Evolutionary conservation across 2,797 vertebrate genomes (phyloP).

Genomic region (Scomberomorus guttatus): DNA sequence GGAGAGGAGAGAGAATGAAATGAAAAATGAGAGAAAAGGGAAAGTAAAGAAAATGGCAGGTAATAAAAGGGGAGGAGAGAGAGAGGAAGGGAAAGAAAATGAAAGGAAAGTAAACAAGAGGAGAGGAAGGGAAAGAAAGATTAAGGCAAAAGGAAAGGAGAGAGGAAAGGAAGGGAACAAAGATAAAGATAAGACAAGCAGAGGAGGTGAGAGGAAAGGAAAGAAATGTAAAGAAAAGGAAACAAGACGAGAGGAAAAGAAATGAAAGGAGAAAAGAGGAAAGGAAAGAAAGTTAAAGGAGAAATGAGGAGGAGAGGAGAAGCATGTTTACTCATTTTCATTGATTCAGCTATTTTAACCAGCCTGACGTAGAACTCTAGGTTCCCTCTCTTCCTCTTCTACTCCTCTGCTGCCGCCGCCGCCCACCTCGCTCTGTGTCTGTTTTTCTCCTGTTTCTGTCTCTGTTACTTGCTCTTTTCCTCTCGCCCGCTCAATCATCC

Average conservation of each 20-base stretch:
- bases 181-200: too few relatives aligned
- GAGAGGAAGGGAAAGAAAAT: too few relatives aligned
- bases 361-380: constrained; percentile 47
- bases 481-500: constrained; percentile 57
- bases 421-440: constrained; percentile 27
- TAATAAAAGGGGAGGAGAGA: neutral
- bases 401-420: neutral
- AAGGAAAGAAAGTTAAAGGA: neutral
- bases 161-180: too few relatives aligned
- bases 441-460: constrained; percentile 17
- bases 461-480: constrained; percentile 39
- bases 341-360: constrained; percentile 32
- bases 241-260: neutral
- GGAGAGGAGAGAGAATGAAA: neutral
- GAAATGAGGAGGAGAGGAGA: neutral
- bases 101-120: too few relatives aligned
- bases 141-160: too few relatives aligned
- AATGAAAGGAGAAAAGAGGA: neutral
- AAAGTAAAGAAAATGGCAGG: neutral
- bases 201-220: neutral
- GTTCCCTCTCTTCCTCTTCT: constrained; percentile 38
- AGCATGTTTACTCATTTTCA: neutral
- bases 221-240: neutral
- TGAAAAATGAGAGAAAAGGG: fast-evolving
- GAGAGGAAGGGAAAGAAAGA: too few relatives aligned